phyloP scores from a whole-genome alignment of 2,888 invertebrate species.

The Drosophila villosipedis region DNA sequence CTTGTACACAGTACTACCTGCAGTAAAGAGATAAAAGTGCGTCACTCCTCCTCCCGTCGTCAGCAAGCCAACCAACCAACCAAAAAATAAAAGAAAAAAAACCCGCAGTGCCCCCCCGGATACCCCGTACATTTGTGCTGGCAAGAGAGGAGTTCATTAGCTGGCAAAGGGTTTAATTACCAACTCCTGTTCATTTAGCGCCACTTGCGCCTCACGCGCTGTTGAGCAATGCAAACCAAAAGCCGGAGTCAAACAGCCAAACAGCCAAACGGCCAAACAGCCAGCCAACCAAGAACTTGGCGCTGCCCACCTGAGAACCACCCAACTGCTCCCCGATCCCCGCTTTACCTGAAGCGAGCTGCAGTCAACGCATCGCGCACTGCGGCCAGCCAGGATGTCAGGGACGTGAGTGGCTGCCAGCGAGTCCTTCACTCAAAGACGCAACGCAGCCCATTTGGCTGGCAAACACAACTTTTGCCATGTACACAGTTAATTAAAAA shows the following conservation, averaged over 20 bases:
- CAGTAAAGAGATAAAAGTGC: conserved; percentile 73
- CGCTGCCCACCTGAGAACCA: conserved; percentile 21
- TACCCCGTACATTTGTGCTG: conserved; percentile 9
- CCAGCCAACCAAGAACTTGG: conserved; percentile 8
- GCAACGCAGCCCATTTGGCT: conserved; percentile 61
- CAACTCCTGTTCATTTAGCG: conserved; percentile 85
- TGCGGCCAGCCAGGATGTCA: conserved; percentile 50
- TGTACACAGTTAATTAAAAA: conserved; percentile 80
- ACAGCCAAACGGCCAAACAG: conserved; percentile 4
- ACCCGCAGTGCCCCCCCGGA: background rate
- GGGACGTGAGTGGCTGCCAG: conserved; percentile 9
- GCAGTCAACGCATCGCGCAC: conserved; percentile 47
- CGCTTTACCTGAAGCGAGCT: conserved; percentile 7
- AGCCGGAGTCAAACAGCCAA: conserved; percentile 54
- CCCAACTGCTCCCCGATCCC: conserved; percentile 2
- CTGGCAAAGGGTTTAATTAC: conserved; percentile 84
- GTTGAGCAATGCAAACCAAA: conserved; percentile 83
- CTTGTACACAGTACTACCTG: conserved; percentile 44
- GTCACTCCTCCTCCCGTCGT: conserved; percentile 1
- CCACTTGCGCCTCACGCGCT: conserved; percentile 85
- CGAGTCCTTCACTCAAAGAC: conserved; percentile 51
- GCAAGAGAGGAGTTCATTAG: conserved; percentile 83
- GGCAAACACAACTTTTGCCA: conserved; percentile 71
- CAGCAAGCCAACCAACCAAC: conserved; percentile 1
- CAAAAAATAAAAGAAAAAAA: background rate